Evolutionary conservation across 2,797 vertebrate genomes (phyloP).

Genomic region (Semaprochilodus insignis): DNA sequence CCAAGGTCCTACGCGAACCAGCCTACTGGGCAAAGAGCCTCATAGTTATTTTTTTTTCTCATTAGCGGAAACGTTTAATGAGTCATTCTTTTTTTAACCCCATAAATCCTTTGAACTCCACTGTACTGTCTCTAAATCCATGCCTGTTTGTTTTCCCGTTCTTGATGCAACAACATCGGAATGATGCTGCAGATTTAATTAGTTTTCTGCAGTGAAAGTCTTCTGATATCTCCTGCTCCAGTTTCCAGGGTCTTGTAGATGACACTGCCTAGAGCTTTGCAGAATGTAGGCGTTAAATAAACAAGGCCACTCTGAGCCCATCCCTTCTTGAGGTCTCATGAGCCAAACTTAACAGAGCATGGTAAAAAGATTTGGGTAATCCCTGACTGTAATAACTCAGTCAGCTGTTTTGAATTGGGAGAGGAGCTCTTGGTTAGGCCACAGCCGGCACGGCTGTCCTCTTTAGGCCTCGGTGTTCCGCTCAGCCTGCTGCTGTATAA

Average conservation of each 20-base stretch:
- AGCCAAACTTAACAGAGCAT: conserved; percentile 72
- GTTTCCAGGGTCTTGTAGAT: conserved; percentile 35
- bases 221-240: conserved; percentile 31
- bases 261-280: conserved; percentile 29
- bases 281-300: conserved; percentile 57
- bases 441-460: conserved; percentile 42
- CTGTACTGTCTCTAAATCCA: conserved; percentile 7
- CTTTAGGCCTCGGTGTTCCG: conserved; percentile 61
- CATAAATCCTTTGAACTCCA: conserved; percentile 55
- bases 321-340: conserved; percentile 37
- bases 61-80: conserved; percentile 55
- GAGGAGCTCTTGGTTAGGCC: conserved; percentile 66
- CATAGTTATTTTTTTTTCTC: conserved; percentile 51
- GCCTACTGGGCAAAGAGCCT: conserved; percentile 62
- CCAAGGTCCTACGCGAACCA: conserved; percentile 57
- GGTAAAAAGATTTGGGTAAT: conserved; percentile 76
- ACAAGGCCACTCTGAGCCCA: conserved; percentile 49
- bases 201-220: conserved; percentile 40
- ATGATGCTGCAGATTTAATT: conserved; percentile 38
- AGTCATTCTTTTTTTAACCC: conserved; percentile 54
- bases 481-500: conserved; percentile 72
- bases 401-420: conserved; percentile 76
- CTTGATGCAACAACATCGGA: conserved; percentile 33
- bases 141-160: conserved; percentile 27
- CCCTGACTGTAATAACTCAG: conserved; percentile 70